Evolutionary conservation across 1,140 invertebrate genomes (phyloP).

Genomic region (Drosophila bocki): DNA sequence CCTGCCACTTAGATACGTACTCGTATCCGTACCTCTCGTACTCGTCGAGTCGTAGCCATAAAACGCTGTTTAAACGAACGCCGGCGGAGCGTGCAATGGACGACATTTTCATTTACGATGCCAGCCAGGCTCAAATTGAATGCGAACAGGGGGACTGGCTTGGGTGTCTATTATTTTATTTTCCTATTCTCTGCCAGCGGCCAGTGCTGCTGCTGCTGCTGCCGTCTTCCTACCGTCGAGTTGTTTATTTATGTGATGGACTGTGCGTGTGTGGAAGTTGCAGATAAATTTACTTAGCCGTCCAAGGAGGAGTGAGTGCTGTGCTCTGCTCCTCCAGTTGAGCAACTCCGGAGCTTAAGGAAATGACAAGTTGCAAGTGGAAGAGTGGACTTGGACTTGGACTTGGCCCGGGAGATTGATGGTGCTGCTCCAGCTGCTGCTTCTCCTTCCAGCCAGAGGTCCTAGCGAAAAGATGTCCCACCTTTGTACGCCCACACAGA

Average conservation of each 20-base stretch:
- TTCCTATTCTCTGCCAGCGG: constrained; percentile 50
- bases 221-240: constrained; percentile 53
- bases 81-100: constrained; percentile 62
- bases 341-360: constrained; percentile 48
- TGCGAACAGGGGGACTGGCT: constrained; percentile 4
- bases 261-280: constrained; percentile 65
- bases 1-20: constrained; percentile 29
- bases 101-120: constrained; percentile 79
- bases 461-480: constrained; percentile 10
- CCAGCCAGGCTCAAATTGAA: constrained; percentile 42
- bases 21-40: constrained; percentile 28
- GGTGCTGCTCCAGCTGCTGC: constrained; percentile 16
- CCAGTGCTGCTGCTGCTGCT: not conserved
- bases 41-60: constrained; percentile 47
- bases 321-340: constrained; percentile 20
- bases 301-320: constrained; percentile 35
- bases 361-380: constrained; percentile 59
- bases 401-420: constrained; percentile 44
- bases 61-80: constrained; percentile 62
- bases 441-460: constrained; percentile 1
- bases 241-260: constrained; percentile 81
- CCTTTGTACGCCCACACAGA: constrained; percentile 3
- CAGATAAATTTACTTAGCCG: constrained; percentile 75
- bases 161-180: constrained; percentile 79
- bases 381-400: constrained; percentile 37